These are phyloP conservation scores for Gambusia holbrooki DNA, from an alignment of 2,113 vertebrate genomes.

Conservation along the genomic window DNA sequence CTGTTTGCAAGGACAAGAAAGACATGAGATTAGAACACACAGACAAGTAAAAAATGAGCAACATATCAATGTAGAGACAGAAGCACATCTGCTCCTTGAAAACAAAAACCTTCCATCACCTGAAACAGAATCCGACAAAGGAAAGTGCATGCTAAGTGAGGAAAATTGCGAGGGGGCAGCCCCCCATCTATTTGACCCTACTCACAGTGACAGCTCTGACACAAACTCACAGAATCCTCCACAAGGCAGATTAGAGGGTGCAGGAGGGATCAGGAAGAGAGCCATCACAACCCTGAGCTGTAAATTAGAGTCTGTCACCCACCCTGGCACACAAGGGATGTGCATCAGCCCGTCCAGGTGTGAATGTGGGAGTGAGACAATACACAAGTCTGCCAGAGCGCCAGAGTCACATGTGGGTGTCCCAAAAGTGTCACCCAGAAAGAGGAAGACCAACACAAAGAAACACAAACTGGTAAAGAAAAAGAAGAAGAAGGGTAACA, in stretches of 20 bases:
- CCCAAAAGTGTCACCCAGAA: conserved; percentile 61
- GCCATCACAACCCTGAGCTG: conserved; percentile 80
- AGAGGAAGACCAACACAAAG: conserved; percentile 50
- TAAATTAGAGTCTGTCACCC: conserved; percentile 79
- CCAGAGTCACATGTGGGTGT: conserved; percentile 34
- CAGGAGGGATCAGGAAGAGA: conserved; percentile 65
- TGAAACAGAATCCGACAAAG: conserved; percentile 47
- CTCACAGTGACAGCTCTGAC: conserved; percentile 67
- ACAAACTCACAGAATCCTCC: conserved; percentile 75
- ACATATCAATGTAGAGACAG: conserved; percentile 39
- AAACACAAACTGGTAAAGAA: conserved; percentile 52
- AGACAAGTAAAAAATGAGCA: conserved; percentile 43
- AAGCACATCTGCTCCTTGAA: conserved; percentile 65
- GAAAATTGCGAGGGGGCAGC: conserved; percentile 37
- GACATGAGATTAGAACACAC: conserved; percentile 32
- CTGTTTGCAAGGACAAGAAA: conserved; percentile 54
- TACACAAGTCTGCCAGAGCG: conserved; percentile 40
- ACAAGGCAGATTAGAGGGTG: conserved; percentile 76
- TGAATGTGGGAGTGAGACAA: conserved; percentile 60
- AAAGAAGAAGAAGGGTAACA: conserved; percentile 72
- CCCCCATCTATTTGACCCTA: conserved; percentile 61
- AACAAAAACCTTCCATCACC: conserved; percentile 56
- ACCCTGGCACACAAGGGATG: conserved; percentile 57
- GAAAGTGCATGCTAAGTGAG: conserved; percentile 37
- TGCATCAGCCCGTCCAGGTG: conserved; percentile 69